phyloP scores from a whole-genome alignment of 1,140 invertebrate species.

The Colletes gigas region DNA sequence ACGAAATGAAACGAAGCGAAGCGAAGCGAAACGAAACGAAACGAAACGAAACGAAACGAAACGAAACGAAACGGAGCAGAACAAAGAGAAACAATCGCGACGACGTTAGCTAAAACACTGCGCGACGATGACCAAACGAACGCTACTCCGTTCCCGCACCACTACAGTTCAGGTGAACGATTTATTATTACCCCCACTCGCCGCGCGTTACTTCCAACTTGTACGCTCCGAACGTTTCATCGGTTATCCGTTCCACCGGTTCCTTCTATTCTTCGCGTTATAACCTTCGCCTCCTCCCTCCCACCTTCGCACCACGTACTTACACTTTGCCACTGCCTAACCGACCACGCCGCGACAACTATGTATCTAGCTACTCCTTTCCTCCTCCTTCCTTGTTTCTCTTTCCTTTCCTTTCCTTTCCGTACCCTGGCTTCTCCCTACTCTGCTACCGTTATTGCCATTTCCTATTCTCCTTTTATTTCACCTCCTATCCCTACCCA shows the following conservation, averaged over 20 bases:
- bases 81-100: conserved; percentile 62
- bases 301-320: background rate
- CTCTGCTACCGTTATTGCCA: conserved; percentile 14
- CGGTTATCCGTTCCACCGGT: conserved; percentile 41
- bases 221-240: conserved; percentile 5
- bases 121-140: conserved; percentile 26
- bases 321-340: background rate
- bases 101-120: conserved; percentile 73
- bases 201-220: conserved; percentile 29
- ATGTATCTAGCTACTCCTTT: conserved; percentile 8
- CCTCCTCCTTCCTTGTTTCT: no score
- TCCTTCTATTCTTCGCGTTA: background rate
- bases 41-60: background rate
- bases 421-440: background rate
- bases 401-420: no score
- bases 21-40: conserved; percentile 44
- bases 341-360: background rate
- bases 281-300: conserved; percentile 21
- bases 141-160: conserved; percentile 20
- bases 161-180: conserved; percentile 75
- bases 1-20: conserved; percentile 3
- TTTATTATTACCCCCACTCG: conserved; percentile 77
- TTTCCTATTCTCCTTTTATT: conserved; percentile 27
- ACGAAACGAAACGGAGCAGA: conserved; percentile 7
- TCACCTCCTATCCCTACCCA: background rate